Evolutionary conservation across 1,140 invertebrate genomes (phyloP), one percentile per base, ranked within the genome.

Genomic region (Alviniconcha marisindica): DNA sequence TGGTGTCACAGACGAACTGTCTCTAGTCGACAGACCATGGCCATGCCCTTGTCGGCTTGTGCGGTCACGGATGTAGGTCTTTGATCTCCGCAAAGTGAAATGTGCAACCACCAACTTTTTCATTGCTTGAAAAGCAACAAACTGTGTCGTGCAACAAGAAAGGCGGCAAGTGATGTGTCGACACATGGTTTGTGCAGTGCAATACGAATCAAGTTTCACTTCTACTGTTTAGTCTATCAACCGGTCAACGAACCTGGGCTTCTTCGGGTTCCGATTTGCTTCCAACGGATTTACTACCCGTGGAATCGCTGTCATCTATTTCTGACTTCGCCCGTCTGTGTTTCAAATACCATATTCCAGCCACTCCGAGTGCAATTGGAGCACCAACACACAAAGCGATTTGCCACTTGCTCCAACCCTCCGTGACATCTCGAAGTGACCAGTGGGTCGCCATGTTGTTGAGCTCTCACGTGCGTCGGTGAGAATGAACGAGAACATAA

Each of bases 381-480:
- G 96, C 96, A 84, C 96, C 97, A 66, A 97, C 94, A 54, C 95
- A 94, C 44, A 97, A 92, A 80, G 96, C 96, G 80, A 97, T 94
- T 94, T 96, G 95, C 96, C 96, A 96, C 93, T 95, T 95, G 76
- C 94, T 93, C 89, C 94, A 90, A 14, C 89, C 88, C 83, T 90
- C 88, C 14, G 83, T 76, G 44, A 84, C 77, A 48, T 85, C 82
- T 36, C 83, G 69, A 66, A 87, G 79, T 79, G 82, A 76, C 77
- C 84, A 74, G 63, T 66, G 81, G 80, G 87, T 77, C 87, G 87
- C 87, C 88, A 88, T 89, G 84, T 84, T 86, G 74, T 51, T 78
- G n/a, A 80, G 28, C 60, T 60, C 78, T 80, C 78, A 80, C 78
- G 78, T 80, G 78, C 40, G 24, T 40, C 4, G 18, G 38, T 63